Conservation (phyloP, 1,140 invertebrate genomes). For the Drosophila tristis region DNA sequence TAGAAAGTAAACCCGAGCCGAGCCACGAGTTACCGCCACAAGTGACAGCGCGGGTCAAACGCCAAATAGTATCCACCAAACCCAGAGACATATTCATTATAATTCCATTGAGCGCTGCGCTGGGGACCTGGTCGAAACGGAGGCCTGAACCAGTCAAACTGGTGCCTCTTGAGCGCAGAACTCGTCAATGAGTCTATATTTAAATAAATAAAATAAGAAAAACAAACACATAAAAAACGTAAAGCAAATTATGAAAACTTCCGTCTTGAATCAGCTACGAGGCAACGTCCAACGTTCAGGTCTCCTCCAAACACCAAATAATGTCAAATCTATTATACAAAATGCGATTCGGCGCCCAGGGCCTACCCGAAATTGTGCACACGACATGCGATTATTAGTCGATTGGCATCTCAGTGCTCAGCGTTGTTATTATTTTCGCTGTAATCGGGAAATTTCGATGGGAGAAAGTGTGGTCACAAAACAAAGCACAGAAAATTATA, state of each 20-base stretch:
- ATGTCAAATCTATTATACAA: slow-evolving; percentile 45
- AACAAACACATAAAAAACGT: background rate
- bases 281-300: background rate
- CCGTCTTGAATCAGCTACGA: slow-evolving; percentile 18
- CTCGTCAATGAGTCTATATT: slow-evolving; percentile 9
- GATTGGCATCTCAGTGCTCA: slow-evolving; percentile 17
- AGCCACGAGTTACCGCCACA: slow-evolving; percentile 18
- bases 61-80: slow-evolving; percentile 41
- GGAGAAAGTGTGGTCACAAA: too few species aligned
- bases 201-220: slow-evolving; percentile 16
- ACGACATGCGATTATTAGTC: slow-evolving; percentile 40
- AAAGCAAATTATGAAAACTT: slow-evolving; percentile 23
- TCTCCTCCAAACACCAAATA: background rate
- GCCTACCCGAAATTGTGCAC: slow-evolving; percentile 33
- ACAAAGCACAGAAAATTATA: too few species aligned
- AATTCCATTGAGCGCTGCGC: slow-evolving; percentile 26
- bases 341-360: slow-evolving; percentile 18
- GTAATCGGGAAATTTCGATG: too few species aligned
- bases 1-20: slow-evolving; percentile 43
- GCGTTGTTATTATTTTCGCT: too few species aligned
- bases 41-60: slow-evolving; percentile 42
- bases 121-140: background rate
- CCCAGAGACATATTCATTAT: slow-evolving; percentile 39
- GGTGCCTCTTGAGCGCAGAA: slow-evolving; percentile 26
- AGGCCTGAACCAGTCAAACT: slow-evolving; percentile 31